A percentile compares a stretch with the other conserved stretches of the same genome.
Conservation (phyloP, 1,140 invertebrate genomes). For the Dendroctonus ponderosae region DNA sequence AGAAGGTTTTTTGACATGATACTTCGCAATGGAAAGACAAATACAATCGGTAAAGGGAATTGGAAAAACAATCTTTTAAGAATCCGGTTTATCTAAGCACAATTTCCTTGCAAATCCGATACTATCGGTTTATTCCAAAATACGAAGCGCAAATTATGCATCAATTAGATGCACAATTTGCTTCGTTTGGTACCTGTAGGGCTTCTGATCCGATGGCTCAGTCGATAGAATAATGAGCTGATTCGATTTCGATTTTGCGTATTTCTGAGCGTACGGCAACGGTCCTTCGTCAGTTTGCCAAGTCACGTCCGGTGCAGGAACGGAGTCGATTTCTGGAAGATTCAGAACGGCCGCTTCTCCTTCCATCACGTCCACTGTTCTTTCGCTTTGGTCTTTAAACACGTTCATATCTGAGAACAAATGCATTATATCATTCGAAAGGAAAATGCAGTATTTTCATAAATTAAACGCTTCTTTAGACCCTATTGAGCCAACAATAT, state of each 20-base stretch:
- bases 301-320: constrained; percentile 76
- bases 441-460: no score
- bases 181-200: constrained; percentile 62
- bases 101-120: no score
- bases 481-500: not conserved
- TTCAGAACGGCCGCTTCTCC: constrained; percentile 80
- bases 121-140: no score
- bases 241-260: constrained; percentile 70
- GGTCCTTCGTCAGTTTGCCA: constrained; percentile 77
- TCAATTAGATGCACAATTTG: no score
- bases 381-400: constrained; percentile 70
- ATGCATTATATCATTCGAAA: not conserved
- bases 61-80: no score
- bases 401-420: constrained; percentile 73
- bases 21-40: no score
- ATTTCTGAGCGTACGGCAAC: constrained; percentile 76
- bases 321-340: constrained; percentile 77
- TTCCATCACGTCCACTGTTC: constrained; percentile 65
- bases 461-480: no score
- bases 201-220: constrained; percentile 67
- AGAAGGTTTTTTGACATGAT: no score
- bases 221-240: constrained; percentile 79
- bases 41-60: no score
- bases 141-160: no score
- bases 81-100: no score